Evolutionary conservation across 2,888 invertebrate species (phyloP), one percentile per base, ranked within the genome.

Genomic region (Entomobrya multifasciata): DNA sequence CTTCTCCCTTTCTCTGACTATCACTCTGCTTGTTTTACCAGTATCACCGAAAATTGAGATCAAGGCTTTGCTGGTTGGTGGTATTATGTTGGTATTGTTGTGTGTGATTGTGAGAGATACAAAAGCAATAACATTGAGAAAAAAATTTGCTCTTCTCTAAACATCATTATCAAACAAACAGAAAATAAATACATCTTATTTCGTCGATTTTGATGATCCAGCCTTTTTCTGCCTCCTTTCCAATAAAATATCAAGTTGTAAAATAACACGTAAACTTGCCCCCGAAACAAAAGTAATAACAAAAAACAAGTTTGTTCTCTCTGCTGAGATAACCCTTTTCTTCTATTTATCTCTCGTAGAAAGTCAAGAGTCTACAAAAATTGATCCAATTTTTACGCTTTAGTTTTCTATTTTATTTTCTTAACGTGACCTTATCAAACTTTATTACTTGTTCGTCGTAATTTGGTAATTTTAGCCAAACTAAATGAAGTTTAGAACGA

Each of bases 341-440:
- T n/a, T 20, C 62, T 52, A 22, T 65, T 20, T 27, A 30, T 82
- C 55, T 6, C 4, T n/a, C 20, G 36, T 10, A 41, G 41, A 67
- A 67, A 67, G 47, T 83, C 77, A 67, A n/a, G n/a, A n/a, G n/a
- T n/a, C n/a, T n/a, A n/a, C n/a, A n/a, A n/a, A n/a, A 67, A 67
- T 67, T 67, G 67, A 49, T 72, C 72, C 72, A 72, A 72, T 72
- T 72, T 72, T 72, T 72, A 72, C 49, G 49, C 25, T 72, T 72
- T 72, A 72, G 47, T 72, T 27, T 25, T n/a, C n/a, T n/a, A 84
- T n/a, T 74, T 83, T 72, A 11, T 25, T 17, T 44, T 67, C 15
- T 55, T 78, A 79, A 74, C 85, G 80, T 86, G 86, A 86, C 86
- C 86, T 80, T 80, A 86, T 86, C 79, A 74, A 86, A 78, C 30